Conservation (phyloP, 2,113 vertebrate species). For the Peromyscus californicus region DNA sequence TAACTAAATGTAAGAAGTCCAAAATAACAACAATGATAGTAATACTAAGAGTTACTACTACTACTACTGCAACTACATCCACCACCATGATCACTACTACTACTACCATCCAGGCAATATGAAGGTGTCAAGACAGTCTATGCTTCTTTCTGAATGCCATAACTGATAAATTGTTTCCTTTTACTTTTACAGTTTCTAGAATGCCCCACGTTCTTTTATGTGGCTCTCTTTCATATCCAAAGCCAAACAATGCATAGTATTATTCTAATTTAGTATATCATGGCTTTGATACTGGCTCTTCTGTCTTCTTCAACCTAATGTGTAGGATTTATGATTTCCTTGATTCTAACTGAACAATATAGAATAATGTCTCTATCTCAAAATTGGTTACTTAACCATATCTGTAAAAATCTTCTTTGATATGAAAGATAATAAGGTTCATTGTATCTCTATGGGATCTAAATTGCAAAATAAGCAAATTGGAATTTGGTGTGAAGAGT, state of each 20-base stretch:
- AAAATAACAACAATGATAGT: background rate
- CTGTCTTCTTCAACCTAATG: background rate
- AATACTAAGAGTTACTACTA: background rate
- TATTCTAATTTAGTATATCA: background rate
- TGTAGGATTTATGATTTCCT: background rate
- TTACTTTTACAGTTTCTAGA: background rate
- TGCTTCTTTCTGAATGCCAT: slow-evolving; percentile 6
- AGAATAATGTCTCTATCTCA: background rate
- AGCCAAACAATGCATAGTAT: background rate
- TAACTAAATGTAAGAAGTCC: background rate
- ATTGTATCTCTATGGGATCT: background rate
- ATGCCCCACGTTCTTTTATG: background rate
- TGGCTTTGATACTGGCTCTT: background rate
- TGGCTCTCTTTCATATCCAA: background rate
- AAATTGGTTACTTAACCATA: background rate
- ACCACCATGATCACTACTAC: background rate
- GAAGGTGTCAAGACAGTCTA: background rate
- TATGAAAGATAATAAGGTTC: background rate
- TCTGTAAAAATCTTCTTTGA: background rate
- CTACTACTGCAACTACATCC: background rate
- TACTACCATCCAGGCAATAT: background rate
- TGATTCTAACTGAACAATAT: background rate
- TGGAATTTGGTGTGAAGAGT: background rate
- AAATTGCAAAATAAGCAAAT: background rate
- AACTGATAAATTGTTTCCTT: slow-evolving; percentile 34